Conservation (phyloP, 35 echinoderm and acorn worm species). For the Diadema setosum region DNA sequence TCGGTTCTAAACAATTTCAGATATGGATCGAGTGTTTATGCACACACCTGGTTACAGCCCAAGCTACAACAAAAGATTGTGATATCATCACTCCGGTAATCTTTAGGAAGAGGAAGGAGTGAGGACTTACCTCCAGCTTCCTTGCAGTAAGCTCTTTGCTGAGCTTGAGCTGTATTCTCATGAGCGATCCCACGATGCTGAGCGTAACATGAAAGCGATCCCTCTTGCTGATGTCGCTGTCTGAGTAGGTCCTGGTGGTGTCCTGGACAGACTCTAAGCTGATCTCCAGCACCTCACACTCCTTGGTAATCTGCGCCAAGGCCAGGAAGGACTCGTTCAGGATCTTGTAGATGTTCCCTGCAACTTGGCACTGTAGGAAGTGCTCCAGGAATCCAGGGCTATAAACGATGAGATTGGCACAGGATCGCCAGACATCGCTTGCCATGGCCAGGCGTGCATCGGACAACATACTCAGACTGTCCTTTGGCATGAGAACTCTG, state of each 20-base stretch:
- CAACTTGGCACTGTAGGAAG: conserved; percentile 19
- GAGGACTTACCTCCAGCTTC: conserved; percentile 18
- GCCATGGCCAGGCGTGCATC: conserved; percentile 44
- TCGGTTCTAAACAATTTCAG: no score
- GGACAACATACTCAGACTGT: conserved; percentile 5
- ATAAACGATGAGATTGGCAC: conserved; percentile 26
- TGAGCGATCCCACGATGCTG: conserved; percentile 40
- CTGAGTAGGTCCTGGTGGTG: background rate
- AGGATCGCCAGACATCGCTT: conserved; percentile 67
- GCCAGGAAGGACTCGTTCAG: conserved; percentile 48
- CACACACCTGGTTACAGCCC: no score
- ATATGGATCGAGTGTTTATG: no score
- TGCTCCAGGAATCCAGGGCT: conserved; percentile 27
- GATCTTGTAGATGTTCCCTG: background rate
- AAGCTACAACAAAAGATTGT: no score
- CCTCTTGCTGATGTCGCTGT: conserved; percentile 10
- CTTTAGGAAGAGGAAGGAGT: no score
- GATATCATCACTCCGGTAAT: no score
- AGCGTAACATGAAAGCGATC: conserved; percentile 42
- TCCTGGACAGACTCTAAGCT: conserved; percentile 14
- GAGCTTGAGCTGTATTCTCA: conserved; percentile 45
- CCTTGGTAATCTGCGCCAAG: conserved; percentile 35
- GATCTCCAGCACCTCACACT: conserved; percentile 22
- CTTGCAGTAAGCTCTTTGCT: conserved; percentile 7
- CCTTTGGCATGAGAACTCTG: background rate